Evolutionary conservation across 2,113 vertebrate species (phyloP).

Genomic region (Vulpes ferrilata): DNA sequence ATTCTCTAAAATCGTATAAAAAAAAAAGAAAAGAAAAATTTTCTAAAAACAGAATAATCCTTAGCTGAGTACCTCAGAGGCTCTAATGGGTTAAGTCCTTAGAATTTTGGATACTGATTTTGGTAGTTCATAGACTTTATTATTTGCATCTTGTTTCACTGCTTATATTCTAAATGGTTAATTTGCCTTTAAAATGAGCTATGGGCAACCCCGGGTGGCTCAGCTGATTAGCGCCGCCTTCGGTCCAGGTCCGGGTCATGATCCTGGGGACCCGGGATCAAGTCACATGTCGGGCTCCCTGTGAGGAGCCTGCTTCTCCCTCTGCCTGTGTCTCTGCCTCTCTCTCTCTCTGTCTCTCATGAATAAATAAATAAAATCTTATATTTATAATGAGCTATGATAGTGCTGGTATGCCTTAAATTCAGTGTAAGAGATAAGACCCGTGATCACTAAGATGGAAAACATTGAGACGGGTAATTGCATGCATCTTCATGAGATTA

Average conservation of each 20-base stretch:
- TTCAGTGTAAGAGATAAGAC: neutral
- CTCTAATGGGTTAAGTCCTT: neutral
- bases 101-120: neutral
- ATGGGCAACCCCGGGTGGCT: neutral
- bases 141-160: neutral
- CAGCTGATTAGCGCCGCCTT: too few species aligned
- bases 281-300: too few species aligned
- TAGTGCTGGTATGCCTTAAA: neutral
- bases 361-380: too few species aligned
- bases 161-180: neutral
- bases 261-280: too few species aligned
- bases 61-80: neutral
- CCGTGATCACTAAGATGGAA: neutral
- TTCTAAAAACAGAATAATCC: constrained; percentile 18
- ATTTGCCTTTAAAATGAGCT: neutral
- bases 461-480: neutral
- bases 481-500: neutral
- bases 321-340: too few species aligned
- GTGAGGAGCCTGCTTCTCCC: too few species aligned
- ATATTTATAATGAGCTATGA: neutral
- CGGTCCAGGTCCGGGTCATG: too few species aligned
- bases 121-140: neutral
- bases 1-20: neutral
- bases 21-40: neutral
- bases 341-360: too few species aligned